Base-by-base conservation (phyloP, 2,888 invertebrate genomes). In the Drosophila antonietae region DNA sequence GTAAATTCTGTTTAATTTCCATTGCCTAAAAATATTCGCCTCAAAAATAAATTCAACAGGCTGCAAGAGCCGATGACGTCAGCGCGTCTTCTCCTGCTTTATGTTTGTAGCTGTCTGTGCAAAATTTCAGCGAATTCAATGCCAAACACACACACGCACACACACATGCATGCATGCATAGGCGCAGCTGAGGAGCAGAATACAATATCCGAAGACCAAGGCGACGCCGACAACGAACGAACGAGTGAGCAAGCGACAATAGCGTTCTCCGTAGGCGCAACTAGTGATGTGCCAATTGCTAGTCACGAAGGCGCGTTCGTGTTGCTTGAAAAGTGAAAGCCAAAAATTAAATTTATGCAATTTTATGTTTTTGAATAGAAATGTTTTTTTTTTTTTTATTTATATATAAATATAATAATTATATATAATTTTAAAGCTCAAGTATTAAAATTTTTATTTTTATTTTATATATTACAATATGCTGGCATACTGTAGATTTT, bases 111-210 rank as follows among this genome's bases (percentile, higher is more conserved):
- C 52, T 73, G 61, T 37, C 46, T 63, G 62, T 85, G 82, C 79
- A 73, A 81, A 81, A 56, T 39, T 80, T 81, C 69, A 80, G 79
- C 73, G 68, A 78, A 77, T 83, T 83, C 86, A 83, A 81, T 85
- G 82, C 76, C 82, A 78, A 83, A 28, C 41, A 46, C 60, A 57
- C 51, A 51, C 20, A 20, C 20, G 2, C 37, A 39, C 60, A 72
- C 35, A 51, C 39, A 23, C 23, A 4, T 23, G 23, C 23, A 39
- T 37, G 9, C 14, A 39, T 3, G 62, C 6, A 66, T 39, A 51
- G 58, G 28, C 51, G 35, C 70, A 58, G n/a, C 44, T 41, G 51
- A 60, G 60, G 49, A 44, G 58, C 69, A 70, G 47, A 31, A 60
- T 10, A 51, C 37, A 35, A 9, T 44, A 33, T 18, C 33, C 56